A percentile compares a stretch with the other conserved stretches of the same genome.
phyloP scores from a whole-genome alignment of 1,140 invertebrate species.

The Acyrthosiphon pisum region DNA sequence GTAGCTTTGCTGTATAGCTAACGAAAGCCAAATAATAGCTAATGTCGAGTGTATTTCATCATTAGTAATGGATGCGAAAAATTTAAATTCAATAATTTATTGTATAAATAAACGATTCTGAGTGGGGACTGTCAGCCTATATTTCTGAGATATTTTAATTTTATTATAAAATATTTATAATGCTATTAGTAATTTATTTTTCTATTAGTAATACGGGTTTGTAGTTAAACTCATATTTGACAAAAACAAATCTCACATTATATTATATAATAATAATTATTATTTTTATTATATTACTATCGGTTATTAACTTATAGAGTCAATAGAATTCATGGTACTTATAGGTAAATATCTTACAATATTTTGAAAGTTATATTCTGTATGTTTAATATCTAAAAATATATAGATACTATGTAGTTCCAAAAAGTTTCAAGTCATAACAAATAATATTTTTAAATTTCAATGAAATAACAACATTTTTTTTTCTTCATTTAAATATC shows the following conservation, averaged over 20 bases:
- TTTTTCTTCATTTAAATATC: not conserved
- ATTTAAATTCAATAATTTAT: not conserved
- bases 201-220: too few relatives aligned
- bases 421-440: not conserved
- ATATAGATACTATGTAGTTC: not conserved
- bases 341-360: not conserved
- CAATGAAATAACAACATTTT: not conserved
- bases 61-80: not conserved
- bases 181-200: too few relatives aligned
- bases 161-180: too few relatives aligned
- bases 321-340: not conserved
- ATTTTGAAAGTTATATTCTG: not conserved
- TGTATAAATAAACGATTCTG: not conserved
- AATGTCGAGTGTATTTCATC: not conserved
- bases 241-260: too few relatives aligned
- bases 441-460: not conserved
- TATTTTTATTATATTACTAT: not conserved
- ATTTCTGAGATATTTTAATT: too few relatives aligned
- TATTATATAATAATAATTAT: not conserved
- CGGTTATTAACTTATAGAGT: not conserved
- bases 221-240: too few relatives aligned
- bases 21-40: too few relatives aligned
- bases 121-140: not conserved
- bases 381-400: not conserved
- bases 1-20: not conserved